These are phyloP conservation scores for Schizopygopsis malacanthus DNA, from an alignment of 2,797 vertebrate species.

Conservation along the genomic window DNA sequence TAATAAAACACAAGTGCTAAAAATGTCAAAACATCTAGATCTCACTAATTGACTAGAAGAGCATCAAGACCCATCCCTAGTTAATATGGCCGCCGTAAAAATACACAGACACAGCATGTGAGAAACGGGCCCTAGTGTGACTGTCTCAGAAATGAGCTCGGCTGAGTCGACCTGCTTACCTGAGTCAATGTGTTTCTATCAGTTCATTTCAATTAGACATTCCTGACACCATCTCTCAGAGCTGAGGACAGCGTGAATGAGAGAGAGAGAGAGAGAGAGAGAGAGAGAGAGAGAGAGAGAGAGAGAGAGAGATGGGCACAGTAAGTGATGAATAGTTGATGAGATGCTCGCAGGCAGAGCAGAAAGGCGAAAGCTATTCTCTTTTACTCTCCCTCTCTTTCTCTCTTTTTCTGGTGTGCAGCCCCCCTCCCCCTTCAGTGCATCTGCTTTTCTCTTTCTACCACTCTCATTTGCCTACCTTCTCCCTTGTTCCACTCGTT, in stretches of 20 bases:
- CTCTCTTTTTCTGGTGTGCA: constrained; percentile 36
- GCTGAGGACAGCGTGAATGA: constrained; percentile 44
- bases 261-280: constrained; percentile 39
- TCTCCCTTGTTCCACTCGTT: constrained; percentile 30
- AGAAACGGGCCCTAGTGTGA: constrained; percentile 28
- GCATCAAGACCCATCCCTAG: constrained; percentile 9
- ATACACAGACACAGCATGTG: not conserved
- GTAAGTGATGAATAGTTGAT: constrained; percentile 65
- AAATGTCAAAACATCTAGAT: not conserved
- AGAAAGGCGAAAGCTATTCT: constrained; percentile 74
- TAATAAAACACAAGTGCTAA: not conserved
- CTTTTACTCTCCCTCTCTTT: constrained; percentile 59
- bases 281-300: constrained; percentile 42
- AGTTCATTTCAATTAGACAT: constrained; percentile 65
- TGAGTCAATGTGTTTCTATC: constrained; percentile 59
- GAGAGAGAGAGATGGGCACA: constrained; percentile 48
- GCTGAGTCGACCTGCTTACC: constrained; percentile 55
- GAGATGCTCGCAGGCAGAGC: constrained; percentile 75
- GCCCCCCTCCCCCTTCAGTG: constrained; percentile 32
- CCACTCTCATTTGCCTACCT: constrained; percentile 39
- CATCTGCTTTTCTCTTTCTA: constrained; percentile 32
- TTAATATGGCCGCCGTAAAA: not conserved
- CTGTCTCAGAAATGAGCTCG: constrained; percentile 49
- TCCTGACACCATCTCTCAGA: constrained; percentile 58
- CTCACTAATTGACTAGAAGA: constrained; percentile 5